Evolutionary conservation across 2,113 vertebrate genomes (phyloP).

Genomic region (Microcebus tavaratra): DNA sequence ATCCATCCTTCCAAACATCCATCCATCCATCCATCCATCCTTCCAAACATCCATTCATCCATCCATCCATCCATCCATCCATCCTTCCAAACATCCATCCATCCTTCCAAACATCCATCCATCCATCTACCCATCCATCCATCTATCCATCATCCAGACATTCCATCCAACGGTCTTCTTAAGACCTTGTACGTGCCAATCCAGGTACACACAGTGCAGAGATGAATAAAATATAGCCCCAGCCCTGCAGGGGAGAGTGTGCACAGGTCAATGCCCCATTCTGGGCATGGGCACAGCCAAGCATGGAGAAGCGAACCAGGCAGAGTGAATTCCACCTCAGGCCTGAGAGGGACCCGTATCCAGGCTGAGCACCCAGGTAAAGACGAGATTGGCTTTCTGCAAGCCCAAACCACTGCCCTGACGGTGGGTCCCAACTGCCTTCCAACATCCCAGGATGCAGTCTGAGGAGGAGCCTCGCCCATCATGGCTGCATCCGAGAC

Average conservation of each 20-base stretch:
- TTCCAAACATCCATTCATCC: too few species aligned
- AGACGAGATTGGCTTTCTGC: background rate
- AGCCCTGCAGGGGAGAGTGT: rapidly evolving
- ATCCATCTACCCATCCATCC: too few species aligned
- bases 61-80: background rate
- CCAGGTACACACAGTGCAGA: background rate
- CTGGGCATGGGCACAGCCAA: background rate
- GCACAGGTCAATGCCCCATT: background rate
- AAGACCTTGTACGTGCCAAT: background rate
- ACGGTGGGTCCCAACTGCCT: background rate
- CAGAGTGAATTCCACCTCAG: background rate
- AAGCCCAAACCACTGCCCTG: background rate
- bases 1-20: too few species aligned
- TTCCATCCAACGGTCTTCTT: background rate
- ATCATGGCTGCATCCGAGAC: background rate
- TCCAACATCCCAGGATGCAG: background rate
- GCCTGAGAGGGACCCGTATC: background rate
- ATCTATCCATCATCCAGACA: too few species aligned
- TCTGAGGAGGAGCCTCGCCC: background rate
- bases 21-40: too few species aligned
- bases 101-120: too few species aligned
- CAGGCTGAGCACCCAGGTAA: background rate
- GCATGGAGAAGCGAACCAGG: too few species aligned
- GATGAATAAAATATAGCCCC: background rate
- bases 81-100: too few species aligned